phyloP scores from a whole-genome alignment of 2,797 vertebrate species.

The Pseudochirops corinnae region DNA sequence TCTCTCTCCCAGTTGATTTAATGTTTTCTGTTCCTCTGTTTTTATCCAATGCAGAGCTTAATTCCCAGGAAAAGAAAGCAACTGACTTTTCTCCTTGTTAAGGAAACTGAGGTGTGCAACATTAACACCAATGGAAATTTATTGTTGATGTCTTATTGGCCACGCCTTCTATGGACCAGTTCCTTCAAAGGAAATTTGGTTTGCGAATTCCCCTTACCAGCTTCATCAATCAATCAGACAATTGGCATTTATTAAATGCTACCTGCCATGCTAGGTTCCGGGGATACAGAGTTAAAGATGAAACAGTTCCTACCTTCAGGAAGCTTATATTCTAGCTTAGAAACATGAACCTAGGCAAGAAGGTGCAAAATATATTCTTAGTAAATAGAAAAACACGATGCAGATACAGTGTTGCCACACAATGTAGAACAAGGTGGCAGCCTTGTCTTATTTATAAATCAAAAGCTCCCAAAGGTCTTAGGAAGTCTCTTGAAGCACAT shows the following conservation, averaged over 20 bases:
- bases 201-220: neutral
- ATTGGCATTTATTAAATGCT: neutral
- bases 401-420: too few relatives aligned
- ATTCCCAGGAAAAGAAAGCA: neutral
- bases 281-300: neutral
- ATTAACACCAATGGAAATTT: neutral
- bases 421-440: too few relatives aligned
- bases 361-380: neutral
- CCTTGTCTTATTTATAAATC: too few relatives aligned
- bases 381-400: neutral
- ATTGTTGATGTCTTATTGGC: neutral
- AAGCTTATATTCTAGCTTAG: neutral
- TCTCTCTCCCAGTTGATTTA: neutral
- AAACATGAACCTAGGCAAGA: neutral
- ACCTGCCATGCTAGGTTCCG: neutral
- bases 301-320: neutral
- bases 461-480: too few relatives aligned
- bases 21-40: neutral
- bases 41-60: neutral
- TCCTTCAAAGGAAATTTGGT: neutral
- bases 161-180: neutral
- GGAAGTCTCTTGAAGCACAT: too few relatives aligned
- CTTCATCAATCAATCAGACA: neutral
- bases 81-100: neutral
- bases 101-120: neutral